A percentile compares a stretch with the other conserved stretches of the same genome.
These are phyloP conservation scores for Periplaneta americana DNA, from an alignment of 1,140 invertebrate genomes.

Conservation along the genomic window DNA sequence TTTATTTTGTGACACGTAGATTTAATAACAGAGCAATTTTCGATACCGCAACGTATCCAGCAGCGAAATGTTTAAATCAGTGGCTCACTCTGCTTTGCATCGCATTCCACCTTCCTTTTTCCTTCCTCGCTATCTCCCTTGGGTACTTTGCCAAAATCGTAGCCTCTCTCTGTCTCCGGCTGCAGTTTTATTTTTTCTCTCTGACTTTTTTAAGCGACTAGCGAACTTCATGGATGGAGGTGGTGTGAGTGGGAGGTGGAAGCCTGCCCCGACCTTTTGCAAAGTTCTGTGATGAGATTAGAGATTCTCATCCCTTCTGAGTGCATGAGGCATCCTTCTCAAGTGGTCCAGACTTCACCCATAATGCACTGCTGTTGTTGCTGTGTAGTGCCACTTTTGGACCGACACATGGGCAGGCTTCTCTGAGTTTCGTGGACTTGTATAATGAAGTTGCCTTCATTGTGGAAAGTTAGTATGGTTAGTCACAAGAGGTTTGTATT, in stretches of 20 bases:
- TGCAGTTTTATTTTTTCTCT: no score
- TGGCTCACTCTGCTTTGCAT: no score
- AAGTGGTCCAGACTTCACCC: background rate
- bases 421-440: background rate
- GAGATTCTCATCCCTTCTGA: background rate
- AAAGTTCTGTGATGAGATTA: background rate
- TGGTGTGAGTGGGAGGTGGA: background rate
- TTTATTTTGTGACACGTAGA: no score
- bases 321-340: background rate
- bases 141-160: background rate
- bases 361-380: background rate
- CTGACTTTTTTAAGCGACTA: no score
- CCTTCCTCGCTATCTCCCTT: background rate
- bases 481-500: background rate
- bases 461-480: background rate
- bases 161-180: background rate
- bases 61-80: no score
- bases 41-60: no score
- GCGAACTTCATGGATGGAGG: background rate
- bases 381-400: background rate
- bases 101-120: no score
- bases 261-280: no score
- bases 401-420: background rate
- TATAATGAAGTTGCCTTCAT: background rate
- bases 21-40: no score